Evolutionary conservation across 2,888 invertebrate genomes (phyloP).

Genomic region (Acanthosepion esculentum): DNA sequence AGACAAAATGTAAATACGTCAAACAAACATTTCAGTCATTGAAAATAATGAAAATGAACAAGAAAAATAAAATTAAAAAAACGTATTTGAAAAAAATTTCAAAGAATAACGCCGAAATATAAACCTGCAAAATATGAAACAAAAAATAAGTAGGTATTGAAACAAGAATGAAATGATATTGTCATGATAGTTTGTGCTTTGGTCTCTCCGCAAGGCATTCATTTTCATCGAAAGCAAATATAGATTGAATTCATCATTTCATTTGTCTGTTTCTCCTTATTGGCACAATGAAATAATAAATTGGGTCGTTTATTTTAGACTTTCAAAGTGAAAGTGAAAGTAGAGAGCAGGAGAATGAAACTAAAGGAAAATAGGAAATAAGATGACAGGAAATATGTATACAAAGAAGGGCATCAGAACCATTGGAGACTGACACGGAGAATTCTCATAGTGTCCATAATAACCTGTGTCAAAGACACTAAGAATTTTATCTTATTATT

Average conservation of each 20-base stretch:
- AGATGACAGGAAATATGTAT: background rate
- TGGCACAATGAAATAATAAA: slow-evolving; percentile 6
- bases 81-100: background rate
- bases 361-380: background rate
- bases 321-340: background rate
- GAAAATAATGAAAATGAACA: background rate
- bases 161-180: background rate
- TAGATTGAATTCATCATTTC: background rate
- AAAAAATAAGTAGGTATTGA: slow-evolving; percentile 17
- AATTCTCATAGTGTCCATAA: background rate
- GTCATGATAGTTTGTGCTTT: background rate
- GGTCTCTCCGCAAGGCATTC: slow-evolving; percentile 33
- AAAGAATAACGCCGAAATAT: background rate
- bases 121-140: background rate
- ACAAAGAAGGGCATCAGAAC: background rate
- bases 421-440: background rate
- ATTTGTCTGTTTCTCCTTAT: background rate
- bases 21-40: background rate
- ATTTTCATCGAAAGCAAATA: background rate
- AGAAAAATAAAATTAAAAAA: background rate
- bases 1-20: background rate
- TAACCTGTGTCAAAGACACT: background rate
- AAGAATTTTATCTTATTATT: background rate
- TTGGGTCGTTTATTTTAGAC: background rate
- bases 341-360: too few species aligned